Evolutionary conservation across 2,113 vertebrate species (phyloP), one percentile per base, ranked within the genome.

Genomic region (Rhabdornis inornatus): DNA sequence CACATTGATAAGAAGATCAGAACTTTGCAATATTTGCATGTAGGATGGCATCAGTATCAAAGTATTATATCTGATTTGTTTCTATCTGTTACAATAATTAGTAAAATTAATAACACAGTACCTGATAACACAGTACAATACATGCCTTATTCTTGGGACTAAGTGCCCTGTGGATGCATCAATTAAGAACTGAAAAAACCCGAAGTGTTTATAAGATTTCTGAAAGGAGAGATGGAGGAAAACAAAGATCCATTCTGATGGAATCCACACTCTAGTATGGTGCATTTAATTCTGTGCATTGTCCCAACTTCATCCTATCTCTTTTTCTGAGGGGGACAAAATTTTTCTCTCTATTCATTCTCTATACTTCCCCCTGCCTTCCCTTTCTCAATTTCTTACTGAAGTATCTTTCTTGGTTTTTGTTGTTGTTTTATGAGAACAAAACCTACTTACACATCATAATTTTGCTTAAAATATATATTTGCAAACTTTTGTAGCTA

Each of bases 281-380:
- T 15, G 28, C 0, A 1, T 49, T 50, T 78, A 40, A 64, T 56
- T 81, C 50, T 69, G 33, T 9, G 6, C 17, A 30, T 68, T 59
- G 17, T 27, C 15, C 5, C 24, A 44, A 0, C 6, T 83, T 59
- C 7, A n/a, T 63, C 7, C 11, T 13, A 28, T 44, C 37, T 27
- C 24, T 84, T 37, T 13, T 91, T 66, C 49, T 69, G 16, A 85
- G 35, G 59, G 42, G 13, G 4, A 3, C 3, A 30, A 39, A 11
- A 5, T 23, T 60, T 90, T 81, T 13, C 22, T 21, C 15, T 87
- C 10, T 47, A 5, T 69, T 42, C 12, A 21, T 42, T 63, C 25
- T 15, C 28, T 63, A 1, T 14, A 20, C 0, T 21, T 10, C 1
- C 4, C 11, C 2, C 18, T 25, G 4, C 15, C 21, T 13, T 82